A percentile compares a stretch with the other conserved stretches of the same genome.
Conservation (phyloP, 2,888 invertebrate species). For the Hemistola chrysoprasaria region DNA sequence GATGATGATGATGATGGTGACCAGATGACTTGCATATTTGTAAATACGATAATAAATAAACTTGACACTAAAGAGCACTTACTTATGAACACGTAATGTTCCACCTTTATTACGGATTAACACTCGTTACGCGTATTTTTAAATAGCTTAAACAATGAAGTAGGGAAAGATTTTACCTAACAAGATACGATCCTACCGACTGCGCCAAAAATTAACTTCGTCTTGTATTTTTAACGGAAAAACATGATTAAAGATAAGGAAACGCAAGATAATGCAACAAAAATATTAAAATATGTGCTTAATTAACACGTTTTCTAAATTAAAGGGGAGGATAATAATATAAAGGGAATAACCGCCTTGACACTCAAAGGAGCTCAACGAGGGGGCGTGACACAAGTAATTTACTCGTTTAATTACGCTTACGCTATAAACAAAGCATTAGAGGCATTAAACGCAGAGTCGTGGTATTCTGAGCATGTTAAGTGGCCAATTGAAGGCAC, state of each 20-base stretch:
- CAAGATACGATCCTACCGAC: no score
- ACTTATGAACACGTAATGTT: no score
- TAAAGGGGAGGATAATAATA: slow-evolving; percentile 16
- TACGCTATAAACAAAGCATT: slow-evolving; percentile 21
- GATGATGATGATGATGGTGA: no score
- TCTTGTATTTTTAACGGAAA: background rate
- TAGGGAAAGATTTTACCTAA: no score
- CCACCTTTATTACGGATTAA: no score
- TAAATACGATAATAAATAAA: no score
- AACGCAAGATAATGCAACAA: background rate
- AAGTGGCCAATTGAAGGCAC: slow-evolving; percentile 38
- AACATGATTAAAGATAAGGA: background rate
- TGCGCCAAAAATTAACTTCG: no score
- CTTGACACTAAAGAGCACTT: no score
- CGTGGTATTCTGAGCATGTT: slow-evolving; percentile 25
- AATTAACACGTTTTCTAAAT: slow-evolving; percentile 17
- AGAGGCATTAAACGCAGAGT: slow-evolving; percentile 15
- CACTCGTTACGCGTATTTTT: no score
- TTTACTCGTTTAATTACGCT: slow-evolving; percentile 17
- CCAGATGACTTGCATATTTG: no score
- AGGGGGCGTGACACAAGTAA: slow-evolving; percentile 21
- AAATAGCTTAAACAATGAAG: no score
- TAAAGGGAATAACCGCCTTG: slow-evolving; percentile 13
- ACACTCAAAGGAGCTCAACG: slow-evolving; percentile 24
- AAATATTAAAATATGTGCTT: slow-evolving; percentile 5